Evolutionary conservation across 2,797 vertebrate species (phyloP).

Genomic region (Naso thynnoides): DNA sequence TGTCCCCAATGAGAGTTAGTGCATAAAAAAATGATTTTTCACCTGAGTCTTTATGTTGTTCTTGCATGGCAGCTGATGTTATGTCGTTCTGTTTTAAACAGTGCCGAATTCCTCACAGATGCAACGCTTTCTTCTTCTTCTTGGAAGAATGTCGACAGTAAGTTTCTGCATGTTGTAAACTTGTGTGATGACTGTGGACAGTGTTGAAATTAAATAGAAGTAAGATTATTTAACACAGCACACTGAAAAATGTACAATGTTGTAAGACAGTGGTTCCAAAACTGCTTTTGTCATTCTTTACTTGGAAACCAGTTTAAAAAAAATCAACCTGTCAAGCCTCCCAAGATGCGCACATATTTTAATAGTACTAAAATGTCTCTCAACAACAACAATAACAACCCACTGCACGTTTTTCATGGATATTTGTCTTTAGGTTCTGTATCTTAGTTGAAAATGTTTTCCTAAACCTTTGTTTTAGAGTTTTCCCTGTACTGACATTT

Average conservation of each 20-base stretch:
- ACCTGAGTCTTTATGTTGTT: neutral
- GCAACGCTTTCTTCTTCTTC: conserved; percentile 39
- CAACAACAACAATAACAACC: no score
- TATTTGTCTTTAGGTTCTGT: neutral
- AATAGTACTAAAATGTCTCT: neutral
- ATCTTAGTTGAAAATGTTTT: neutral
- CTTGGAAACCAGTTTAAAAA: neutral
- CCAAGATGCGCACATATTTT: neutral
- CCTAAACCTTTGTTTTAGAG: no score
- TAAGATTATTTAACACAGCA: no score
- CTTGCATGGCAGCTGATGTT: neutral
- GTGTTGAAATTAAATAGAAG: neutral
- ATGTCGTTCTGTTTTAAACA: conserved; percentile 46
- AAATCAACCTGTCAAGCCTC: neutral
- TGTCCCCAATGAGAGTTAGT: neutral
- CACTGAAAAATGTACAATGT: neutral
- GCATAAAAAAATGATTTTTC: neutral
- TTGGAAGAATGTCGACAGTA: conserved; percentile 47
- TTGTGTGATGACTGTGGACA: neutral
- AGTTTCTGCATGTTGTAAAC: conserved; percentile 35
- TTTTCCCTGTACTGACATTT: neutral
- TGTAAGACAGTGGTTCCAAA: neutral
- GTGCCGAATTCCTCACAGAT: conserved; percentile 62
- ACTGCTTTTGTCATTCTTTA: neutral
- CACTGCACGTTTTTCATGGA: neutral